Conservation (phyloP, 1,140 invertebrate species). For the Drosophila subobscura region DNA sequence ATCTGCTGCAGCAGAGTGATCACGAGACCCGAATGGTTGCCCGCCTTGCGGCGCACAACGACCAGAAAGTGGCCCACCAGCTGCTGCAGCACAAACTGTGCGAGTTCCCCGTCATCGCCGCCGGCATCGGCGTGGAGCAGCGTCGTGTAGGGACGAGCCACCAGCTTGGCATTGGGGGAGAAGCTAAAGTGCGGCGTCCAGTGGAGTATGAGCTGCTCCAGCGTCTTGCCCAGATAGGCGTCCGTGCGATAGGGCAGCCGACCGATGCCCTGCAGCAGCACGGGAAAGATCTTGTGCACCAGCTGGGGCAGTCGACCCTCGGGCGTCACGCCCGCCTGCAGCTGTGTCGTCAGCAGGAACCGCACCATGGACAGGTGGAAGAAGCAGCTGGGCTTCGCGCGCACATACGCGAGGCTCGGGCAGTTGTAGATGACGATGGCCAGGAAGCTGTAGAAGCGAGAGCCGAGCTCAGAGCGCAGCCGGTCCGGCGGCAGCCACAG, state of each 20-base stretch:
- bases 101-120: constrained; percentile 35
- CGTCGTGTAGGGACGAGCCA: constrained; percentile 64
- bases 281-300: constrained; percentile 80
- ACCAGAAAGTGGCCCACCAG: constrained; percentile 62
- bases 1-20: constrained; percentile 70
- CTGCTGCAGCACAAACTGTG: constrained; percentile 64
- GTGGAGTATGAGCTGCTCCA: constrained; percentile 70
- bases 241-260: constrained; percentile 72
- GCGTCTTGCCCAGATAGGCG: constrained; percentile 64
- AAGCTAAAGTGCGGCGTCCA: constrained; percentile 81
- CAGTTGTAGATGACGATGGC: constrained; percentile 83
- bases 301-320: constrained; percentile 60
- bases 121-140: constrained; percentile 56
- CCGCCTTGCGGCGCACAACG: constrained; percentile 72
- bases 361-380: constrained; percentile 77
- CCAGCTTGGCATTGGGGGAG: constrained; percentile 51
- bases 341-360: constrained; percentile 67
- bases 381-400: constrained; percentile 78
- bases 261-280: constrained; percentile 76
- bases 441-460: constrained; percentile 78
- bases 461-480: constrained; percentile 52
- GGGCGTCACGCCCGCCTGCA: constrained; percentile 69
- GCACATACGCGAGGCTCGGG: constrained; percentile 65
- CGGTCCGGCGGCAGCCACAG: constrained; percentile 63
- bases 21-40: constrained; percentile 58